Base-by-base conservation (phyloP, 2,113 vertebrate genomes). In the Oreochromis tanganicae region DNA sequence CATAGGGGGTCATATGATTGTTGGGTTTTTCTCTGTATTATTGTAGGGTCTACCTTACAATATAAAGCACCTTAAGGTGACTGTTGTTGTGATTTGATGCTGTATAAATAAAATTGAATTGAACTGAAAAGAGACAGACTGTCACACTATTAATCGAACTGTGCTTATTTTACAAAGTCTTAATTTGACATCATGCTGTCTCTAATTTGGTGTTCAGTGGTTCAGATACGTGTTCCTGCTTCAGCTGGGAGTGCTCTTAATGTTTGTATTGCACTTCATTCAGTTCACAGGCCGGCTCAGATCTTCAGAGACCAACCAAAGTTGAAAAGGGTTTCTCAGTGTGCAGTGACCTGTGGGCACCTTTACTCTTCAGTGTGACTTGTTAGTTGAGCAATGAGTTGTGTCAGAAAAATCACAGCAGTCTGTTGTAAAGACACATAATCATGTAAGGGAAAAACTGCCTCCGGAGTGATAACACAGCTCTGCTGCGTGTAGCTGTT, bases 31-130 rank as follows among this genome's bases (percentile, higher is more conserved):
- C 56, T 16, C 3, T 0, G 4, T 59, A 0, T 59, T 29, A 59
- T 59, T 59, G 27, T 17, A 9, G 27, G 27, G 0, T 59, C 14
- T 0, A 59, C 14, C 14, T 32, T 59, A 59, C 4, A 59, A 17
- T 29, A 2, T 9, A 32, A 59, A 59, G 0, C 1, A 9, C 4
- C 14, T 59, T 59, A 12, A 32, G 3, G 24, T 0, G 1, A 0
- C 55, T 17, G 0, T 29, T 0, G 2, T 17, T 61, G 0, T 63
- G 9, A 34, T 63, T 63, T 63, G 8, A 3, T 1, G 14, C 27
- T 59, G 0, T 59, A 1, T 29, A 9, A 29, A 59, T 29, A 59
- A 16, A 0, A 59, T 0, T 5, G 24, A 59, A 0, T 5, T 59
- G 24, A 29, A 5, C 27, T 32, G 4, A 32, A 21, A 24, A 0